These are phyloP conservation scores for Mesocentrotus franciscanus DNA, from an alignment of 53 echinoderm and acorn worm genomes.

Conservation along the genomic window DNA sequence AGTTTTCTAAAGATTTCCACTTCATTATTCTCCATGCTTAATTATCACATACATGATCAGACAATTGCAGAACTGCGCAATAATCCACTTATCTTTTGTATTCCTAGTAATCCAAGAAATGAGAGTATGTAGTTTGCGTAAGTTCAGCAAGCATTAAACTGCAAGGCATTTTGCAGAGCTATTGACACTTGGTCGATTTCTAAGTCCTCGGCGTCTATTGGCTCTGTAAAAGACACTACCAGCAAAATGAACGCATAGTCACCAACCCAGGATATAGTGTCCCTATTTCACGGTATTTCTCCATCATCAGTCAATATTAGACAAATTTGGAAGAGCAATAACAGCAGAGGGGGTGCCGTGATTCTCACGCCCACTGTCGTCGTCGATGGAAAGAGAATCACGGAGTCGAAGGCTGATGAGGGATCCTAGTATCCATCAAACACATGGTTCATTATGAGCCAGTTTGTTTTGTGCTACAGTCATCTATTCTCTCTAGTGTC, in stretches of 20 bases:
- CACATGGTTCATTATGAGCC: not conserved
- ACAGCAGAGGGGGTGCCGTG: not conserved
- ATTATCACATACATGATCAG: not conserved
- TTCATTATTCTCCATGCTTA: not conserved
- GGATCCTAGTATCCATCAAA: not conserved
- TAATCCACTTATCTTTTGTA: not conserved
- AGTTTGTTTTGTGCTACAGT: conserved; percentile 6
- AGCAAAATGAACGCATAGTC: conserved; percentile 1
- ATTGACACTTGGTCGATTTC: not conserved
- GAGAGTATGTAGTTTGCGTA: not conserved
- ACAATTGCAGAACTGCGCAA: not conserved
- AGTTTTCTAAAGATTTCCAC: not conserved
- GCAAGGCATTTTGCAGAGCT: not conserved
- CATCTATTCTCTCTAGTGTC: not conserved
- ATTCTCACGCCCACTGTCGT: not conserved
- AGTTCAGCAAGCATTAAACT: not conserved
- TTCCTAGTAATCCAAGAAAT: conserved; percentile 16
- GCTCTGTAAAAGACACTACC: conserved; percentile 34
- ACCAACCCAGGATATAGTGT: not conserved
- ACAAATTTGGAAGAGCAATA: conserved; percentile 2
- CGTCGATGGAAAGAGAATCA: not conserved
- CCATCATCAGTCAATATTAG: conserved; percentile 32
- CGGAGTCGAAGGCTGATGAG: not conserved
- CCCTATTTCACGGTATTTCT: not conserved
- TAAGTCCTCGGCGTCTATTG: not conserved